Conservation (phyloP, 2,888 invertebrate species). For the Ischnura elegans region DNA sequence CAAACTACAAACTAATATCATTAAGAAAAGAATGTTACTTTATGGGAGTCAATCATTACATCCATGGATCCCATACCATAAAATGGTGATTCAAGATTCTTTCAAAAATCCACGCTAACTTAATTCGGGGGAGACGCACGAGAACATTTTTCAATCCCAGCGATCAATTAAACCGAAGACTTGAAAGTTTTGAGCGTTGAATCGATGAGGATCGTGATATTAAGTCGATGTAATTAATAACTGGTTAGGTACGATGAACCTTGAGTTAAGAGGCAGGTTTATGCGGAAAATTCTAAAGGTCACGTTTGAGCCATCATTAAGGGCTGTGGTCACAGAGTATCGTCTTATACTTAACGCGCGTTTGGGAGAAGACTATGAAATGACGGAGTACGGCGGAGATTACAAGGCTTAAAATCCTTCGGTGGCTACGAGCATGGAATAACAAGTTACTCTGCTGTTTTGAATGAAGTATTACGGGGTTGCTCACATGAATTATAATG, state of each 20-base stretch:
- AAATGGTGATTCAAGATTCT: not conserved
- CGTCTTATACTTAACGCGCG: not conserved
- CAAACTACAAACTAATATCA: too few relatives aligned
- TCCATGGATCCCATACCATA: too few relatives aligned
- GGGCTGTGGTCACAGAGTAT: not conserved
- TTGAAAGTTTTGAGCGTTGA: not conserved
- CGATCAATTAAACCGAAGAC: not conserved
- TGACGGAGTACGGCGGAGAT: conserved; percentile 11
- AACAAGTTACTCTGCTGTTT: not conserved
- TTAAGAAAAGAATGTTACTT: too few relatives aligned
- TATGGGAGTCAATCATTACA: too few relatives aligned
- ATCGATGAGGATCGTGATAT: not conserved
- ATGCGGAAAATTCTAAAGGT: not conserved
- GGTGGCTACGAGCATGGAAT: not conserved
- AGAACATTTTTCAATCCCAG: not conserved
- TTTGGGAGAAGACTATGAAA: not conserved
- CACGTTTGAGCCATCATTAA: not conserved
- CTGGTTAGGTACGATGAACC: not conserved
- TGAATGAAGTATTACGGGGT: not conserved
- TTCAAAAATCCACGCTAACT: not conserved
- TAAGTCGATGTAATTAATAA: not conserved
- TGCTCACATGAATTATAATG: not conserved
- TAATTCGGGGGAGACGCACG: not conserved
- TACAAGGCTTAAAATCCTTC: not conserved
- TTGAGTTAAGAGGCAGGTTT: not conserved